These are phyloP conservation scores for Hypotaenidia okinawae DNA, from an alignment of 2,797 vertebrate species.

Conservation along the genomic window DNA sequence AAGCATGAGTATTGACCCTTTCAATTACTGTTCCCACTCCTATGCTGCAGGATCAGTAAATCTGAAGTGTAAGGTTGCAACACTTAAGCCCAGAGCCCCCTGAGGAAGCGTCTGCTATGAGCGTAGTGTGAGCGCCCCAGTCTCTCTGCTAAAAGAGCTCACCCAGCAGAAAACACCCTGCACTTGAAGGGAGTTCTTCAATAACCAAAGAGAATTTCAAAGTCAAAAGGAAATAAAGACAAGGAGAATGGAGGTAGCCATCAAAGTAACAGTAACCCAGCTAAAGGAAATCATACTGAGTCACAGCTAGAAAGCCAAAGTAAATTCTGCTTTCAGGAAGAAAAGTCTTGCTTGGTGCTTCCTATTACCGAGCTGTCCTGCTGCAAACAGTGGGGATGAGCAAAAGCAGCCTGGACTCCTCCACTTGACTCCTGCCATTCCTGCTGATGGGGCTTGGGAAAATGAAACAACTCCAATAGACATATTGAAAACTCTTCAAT, in stretches of 20 bases:
- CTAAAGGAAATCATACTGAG: not conserved
- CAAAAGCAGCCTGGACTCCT: not conserved
- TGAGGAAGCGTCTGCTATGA: not conserved
- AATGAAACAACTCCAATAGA: not conserved
- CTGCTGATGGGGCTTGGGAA: not conserved
- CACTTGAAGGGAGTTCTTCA: not conserved
- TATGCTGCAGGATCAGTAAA: not conserved
- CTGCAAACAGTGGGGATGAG: fast-evolving
- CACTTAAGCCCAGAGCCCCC: not conserved
- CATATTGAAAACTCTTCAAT: not conserved
- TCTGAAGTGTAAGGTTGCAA: not conserved
- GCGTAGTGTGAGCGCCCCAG: not conserved
- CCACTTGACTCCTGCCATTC: not conserved
- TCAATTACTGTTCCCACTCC: not conserved
- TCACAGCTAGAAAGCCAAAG: not conserved
- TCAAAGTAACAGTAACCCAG: not conserved
- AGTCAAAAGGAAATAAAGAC: not conserved
- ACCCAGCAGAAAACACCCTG: not conserved
- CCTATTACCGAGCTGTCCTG: not conserved
- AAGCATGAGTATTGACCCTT: not conserved
- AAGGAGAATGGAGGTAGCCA: not conserved
- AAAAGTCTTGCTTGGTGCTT: not conserved
- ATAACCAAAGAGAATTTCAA: not conserved
- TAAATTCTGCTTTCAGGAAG: not conserved
- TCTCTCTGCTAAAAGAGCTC: not conserved